Evolutionary conservation across 2,797 vertebrate genomes (phyloP).

Genomic region (Myioborus miniatus): DNA sequence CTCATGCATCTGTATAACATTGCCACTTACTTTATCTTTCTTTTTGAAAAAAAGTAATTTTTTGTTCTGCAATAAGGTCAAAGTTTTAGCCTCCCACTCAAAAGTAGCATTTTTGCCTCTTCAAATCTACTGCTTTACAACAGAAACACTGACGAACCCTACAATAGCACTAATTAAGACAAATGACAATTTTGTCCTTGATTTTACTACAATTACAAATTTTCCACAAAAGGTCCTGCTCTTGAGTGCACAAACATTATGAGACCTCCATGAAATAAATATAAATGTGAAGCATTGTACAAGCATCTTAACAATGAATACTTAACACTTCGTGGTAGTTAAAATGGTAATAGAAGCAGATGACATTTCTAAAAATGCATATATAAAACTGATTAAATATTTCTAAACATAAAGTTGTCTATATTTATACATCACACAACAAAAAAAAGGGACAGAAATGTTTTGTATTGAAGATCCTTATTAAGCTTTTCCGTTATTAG

Average conservation of each 20-base stretch:
- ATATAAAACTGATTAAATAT: conserved; percentile 69
- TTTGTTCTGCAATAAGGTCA: background rate
- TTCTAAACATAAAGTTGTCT: conserved; percentile 69
- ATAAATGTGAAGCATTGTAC: conserved; percentile 55
- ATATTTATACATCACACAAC: conserved; percentile 70
- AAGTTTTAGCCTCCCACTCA: background rate
- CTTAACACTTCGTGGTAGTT: conserved; percentile 61
- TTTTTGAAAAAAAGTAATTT: background rate
- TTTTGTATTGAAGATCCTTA: conserved; percentile 73
- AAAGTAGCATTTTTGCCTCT: background rate
- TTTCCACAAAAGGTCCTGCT: background rate
- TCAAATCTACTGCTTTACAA: background rate
- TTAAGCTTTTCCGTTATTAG: conserved; percentile 75
- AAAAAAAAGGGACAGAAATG: conserved; percentile 66
- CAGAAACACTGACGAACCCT: background rate
- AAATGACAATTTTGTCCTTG: background rate
- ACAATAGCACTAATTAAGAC: background rate
- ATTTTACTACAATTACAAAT: background rate
- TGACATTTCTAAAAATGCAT: conserved; percentile 66
- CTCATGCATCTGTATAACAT: background rate
- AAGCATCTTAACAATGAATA: conserved; percentile 65
- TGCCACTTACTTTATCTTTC: background rate
- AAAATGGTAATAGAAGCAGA: conserved; percentile 70
- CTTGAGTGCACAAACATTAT: conserved; percentile 62
- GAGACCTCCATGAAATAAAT: conserved; percentile 69